These are phyloP conservation scores for Syngnathus rostellatus DNA, from an alignment of 2,797 vertebrate species.

Conservation along the genomic window DNA sequence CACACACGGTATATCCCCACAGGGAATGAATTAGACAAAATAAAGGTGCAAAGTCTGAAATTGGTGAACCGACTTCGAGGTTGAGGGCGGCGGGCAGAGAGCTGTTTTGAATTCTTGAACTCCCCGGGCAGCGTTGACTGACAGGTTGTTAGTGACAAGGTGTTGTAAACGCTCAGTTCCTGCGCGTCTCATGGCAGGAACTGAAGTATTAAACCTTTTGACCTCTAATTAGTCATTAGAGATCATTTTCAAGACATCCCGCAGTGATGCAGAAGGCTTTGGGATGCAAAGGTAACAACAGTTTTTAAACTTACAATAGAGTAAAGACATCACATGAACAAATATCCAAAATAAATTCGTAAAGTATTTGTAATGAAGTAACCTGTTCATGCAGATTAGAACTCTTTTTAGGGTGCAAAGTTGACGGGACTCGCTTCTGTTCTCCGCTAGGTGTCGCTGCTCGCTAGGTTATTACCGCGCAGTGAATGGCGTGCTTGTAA, in stretches of 20 bases:
- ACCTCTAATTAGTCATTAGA: constrained; percentile 3
- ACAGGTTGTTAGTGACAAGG: constrained; percentile 60
- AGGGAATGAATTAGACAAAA: constrained; percentile 41
- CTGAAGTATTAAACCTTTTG: constrained; percentile 51
- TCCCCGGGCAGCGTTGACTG: constrained; percentile 59
- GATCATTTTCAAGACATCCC: constrained; percentile 1
- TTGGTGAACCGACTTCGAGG: constrained; percentile 13
- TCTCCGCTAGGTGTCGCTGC: constrained; percentile 3
- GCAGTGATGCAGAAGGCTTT: neutral
- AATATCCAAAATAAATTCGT: too few relatives aligned
- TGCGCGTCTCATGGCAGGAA: constrained; percentile 55
- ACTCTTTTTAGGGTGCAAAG: neutral
- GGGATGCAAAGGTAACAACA: too few relatives aligned
- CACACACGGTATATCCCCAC: constrained; percentile 6
- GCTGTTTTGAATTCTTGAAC: constrained; percentile 50
- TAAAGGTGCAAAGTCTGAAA: constrained; percentile 30
- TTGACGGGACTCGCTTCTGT: neutral
- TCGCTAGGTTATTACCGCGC: neutral
- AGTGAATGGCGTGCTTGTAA: neutral
- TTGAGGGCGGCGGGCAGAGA: constrained; percentile 1
- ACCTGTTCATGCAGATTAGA: too few relatives aligned
- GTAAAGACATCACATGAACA: too few relatives aligned
- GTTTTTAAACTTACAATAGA: too few relatives aligned
- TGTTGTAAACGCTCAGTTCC: constrained; percentile 65
- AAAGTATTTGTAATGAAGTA: too few relatives aligned